Evolutionary conservation across 2,888 invertebrate genomes (phyloP).

Genomic region (Parascotia fuliginaria): DNA sequence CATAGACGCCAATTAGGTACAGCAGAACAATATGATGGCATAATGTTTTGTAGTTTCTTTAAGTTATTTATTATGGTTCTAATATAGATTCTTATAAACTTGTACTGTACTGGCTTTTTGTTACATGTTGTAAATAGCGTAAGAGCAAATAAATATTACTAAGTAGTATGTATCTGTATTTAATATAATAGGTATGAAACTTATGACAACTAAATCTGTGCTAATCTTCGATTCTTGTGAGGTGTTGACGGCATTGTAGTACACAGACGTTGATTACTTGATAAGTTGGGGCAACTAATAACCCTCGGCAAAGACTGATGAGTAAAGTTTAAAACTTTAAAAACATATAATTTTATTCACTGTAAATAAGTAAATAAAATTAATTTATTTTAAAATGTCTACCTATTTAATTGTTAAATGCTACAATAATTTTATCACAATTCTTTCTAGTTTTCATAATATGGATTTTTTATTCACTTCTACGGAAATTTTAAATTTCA

Average conservation of each 20-base stretch:
- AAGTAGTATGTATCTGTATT: constrained; percentile 23
- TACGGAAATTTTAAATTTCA: constrained; percentile 29
- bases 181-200: constrained; percentile 13
- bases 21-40: no score
- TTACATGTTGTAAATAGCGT: no score
- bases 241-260: constrained; percentile 18
- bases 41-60: no score
- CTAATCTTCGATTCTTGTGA: constrained; percentile 33
- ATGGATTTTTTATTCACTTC: constrained; percentile 17
- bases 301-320: constrained; percentile 77
- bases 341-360: constrained; percentile 34
- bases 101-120: no score
- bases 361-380: constrained; percentile 48
- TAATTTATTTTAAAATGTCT: constrained; percentile 24
- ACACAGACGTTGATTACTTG: constrained; percentile 34
- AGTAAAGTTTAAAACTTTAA: constrained; percentile 47
- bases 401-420: constrained; percentile 24
- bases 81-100: no score
- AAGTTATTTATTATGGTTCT: no score
- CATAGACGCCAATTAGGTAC: no score
- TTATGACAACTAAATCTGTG: constrained; percentile 16
- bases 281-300: constrained; percentile 57
- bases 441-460: constrained; percentile 14
- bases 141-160: no score
- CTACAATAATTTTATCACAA: constrained; percentile 20